Conservation (phyloP, 2,113 vertebrate species). For the Coptodon bakossiorum region DNA sequence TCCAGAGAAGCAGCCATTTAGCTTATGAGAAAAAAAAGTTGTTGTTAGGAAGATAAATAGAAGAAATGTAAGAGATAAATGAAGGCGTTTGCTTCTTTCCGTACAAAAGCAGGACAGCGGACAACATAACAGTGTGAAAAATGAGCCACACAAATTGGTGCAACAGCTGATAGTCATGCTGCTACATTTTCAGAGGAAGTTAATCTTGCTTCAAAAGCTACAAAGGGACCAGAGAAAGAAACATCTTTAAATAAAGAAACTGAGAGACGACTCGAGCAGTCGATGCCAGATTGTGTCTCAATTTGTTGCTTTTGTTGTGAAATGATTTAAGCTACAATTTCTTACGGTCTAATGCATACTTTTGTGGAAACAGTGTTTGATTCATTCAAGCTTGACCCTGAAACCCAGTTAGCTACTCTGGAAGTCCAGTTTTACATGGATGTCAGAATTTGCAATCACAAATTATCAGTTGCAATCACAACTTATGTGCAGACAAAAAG, state of each 20-base stretch:
- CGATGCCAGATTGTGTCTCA: rapidly evolving
- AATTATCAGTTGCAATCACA: not conserved
- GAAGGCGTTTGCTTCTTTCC: not conserved
- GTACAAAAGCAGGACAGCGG: not conserved
- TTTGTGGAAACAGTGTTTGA: not conserved
- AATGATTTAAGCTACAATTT: not conserved
- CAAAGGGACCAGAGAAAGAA: not conserved
- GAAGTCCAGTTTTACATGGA: not conserved
- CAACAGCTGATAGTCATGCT: not conserved
- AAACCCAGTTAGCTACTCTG: not conserved
- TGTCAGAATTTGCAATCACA: not conserved
- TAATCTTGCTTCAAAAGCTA: not conserved
- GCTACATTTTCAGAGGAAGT: not conserved
- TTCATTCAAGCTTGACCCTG: not conserved
- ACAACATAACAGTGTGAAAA: not conserved
- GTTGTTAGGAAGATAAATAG: not conserved
- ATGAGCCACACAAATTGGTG: not conserved
- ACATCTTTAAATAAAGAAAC: not conserved
- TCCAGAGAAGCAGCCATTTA: not conserved
- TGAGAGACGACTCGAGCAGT: not conserved
- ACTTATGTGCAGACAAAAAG: not conserved
- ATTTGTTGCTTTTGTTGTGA: not conserved
- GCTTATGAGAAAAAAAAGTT: not conserved
- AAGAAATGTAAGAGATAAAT: not conserved
- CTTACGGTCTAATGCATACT: too few relatives aligned